Conservation (phyloP, 2,113 vertebrate genomes). For the Tinamus guttatus region DNA sequence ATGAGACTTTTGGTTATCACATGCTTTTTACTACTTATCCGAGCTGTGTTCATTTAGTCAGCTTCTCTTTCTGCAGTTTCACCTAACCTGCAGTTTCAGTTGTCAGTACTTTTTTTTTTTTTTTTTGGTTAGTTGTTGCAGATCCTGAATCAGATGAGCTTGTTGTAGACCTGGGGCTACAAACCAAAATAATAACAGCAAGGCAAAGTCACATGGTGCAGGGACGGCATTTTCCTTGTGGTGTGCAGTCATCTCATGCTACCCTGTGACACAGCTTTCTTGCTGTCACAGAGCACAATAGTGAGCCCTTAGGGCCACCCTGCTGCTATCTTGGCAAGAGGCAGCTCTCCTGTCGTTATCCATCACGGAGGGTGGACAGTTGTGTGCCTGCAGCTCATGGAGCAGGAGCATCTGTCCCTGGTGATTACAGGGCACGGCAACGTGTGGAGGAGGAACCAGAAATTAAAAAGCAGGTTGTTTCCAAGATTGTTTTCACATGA, state of each 20-base stretch:
- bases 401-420: not conserved
- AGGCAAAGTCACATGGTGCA: not conserved
- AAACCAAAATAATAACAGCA: not conserved
- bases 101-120: not conserved
- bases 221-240: not conserved
- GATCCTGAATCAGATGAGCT: not conserved
- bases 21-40: not conserved
- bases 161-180: not conserved
- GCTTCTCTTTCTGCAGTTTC: not conserved
- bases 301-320: not conserved
- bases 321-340: not conserved
- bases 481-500: not conserved
- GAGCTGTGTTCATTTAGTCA: not conserved
- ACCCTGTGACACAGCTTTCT: not conserved
- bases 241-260: not conserved
- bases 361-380: not conserved
- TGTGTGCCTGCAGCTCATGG: not conserved
- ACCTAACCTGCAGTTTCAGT: not conserved
- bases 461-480: conserved; percentile 34
- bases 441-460: conserved; percentile 23
- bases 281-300: not conserved
- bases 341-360: conserved; percentile 23
- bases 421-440: conserved; percentile 20
- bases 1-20: not conserved
- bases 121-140: not conserved